A percentile compares a stretch with the other conserved stretches of the same genome.
phyloP scores from a whole-genome alignment of 2,888 invertebrate species.

The Selenia dentaria region DNA sequence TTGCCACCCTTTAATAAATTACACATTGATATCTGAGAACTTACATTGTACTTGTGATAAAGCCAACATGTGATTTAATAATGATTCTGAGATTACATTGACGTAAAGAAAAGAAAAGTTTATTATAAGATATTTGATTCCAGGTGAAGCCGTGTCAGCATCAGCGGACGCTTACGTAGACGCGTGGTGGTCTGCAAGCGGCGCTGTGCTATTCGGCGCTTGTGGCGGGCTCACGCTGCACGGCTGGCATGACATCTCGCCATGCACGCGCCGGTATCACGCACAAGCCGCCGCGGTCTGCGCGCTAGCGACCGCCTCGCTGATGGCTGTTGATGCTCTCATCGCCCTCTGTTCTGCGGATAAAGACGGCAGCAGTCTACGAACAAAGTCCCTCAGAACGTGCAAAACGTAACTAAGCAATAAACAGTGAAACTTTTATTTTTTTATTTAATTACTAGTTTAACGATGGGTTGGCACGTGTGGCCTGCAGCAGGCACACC shows the following conservation, averaged over 20 bases:
- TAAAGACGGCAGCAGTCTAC: slow-evolving; percentile 52
- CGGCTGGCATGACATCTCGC: slow-evolving; percentile 61
- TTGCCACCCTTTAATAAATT: no score
- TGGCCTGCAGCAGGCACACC: no score
- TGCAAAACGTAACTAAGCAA: slow-evolving; percentile 23
- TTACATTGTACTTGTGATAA: no score
- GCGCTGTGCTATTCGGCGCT: slow-evolving; percentile 59
- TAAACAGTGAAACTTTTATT: slow-evolving; percentile 13
- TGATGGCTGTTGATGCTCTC: slow-evolving; percentile 62
- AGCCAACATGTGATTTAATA: no score
- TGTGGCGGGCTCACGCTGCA: slow-evolving; percentile 63
- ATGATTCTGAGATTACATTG: no score
- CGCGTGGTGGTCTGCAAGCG: slow-evolving; percentile 72
- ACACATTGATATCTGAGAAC: no score
- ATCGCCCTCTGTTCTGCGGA: slow-evolving; percentile 64
- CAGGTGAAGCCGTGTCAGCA: slow-evolving; percentile 72
- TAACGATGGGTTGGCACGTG: no score
- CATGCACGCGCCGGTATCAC: slow-evolving; percentile 46
- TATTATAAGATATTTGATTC: not conserved
- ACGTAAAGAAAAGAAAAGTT: no score
- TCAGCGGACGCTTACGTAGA: slow-evolving; percentile 73
- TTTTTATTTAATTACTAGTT: no score
- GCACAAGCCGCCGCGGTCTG: slow-evolving; percentile 62
- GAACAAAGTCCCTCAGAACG: slow-evolving; percentile 48
- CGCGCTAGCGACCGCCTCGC: slow-evolving; percentile 55